Conservation (phyloP, 2,888 invertebrate species). For the Blastobasis lacticolella region DNA sequence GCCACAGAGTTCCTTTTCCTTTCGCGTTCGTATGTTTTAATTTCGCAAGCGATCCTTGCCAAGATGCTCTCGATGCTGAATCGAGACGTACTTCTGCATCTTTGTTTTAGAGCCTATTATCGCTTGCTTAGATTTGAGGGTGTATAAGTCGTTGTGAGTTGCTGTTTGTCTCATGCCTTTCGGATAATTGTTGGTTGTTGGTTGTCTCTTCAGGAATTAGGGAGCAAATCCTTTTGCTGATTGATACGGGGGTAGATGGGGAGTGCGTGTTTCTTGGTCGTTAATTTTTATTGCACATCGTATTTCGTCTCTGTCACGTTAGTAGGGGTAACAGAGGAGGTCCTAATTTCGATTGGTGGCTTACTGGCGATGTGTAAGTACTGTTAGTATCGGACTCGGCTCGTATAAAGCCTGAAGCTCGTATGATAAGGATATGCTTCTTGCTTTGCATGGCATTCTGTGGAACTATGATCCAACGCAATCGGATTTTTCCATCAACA, state of each 20-base stretch:
- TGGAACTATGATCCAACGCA: no score
- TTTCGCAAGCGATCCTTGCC: conserved; percentile 20
- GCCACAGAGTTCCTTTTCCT: no score
- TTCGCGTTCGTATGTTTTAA: conserved; percentile 27
- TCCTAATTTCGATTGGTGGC: no score
- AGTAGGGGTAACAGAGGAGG: neutral
- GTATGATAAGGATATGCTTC: no score
- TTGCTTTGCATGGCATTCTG: no score
- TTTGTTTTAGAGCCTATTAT: conserved; percentile 29
- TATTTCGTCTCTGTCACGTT: conserved; percentile 22
- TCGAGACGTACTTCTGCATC: conserved; percentile 15
- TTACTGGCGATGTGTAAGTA: no score
- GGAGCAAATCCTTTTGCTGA: conserved; percentile 66
- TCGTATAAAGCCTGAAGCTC: no score
- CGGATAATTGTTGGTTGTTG: conserved; percentile 69
- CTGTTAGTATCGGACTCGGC: no score
- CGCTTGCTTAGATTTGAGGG: conserved; percentile 15
- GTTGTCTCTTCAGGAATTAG: conserved; percentile 67
- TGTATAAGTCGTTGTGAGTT: conserved; percentile 6
- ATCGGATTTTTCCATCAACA: no score
- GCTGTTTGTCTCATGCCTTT: conserved; percentile 37
- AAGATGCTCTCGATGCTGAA: no score
- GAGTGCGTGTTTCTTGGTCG: conserved; percentile 32
- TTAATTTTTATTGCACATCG: conserved; percentile 57
- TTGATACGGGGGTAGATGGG: conserved; percentile 48